Base-by-base conservation (phyloP, 35 echinoderm and acorn worm species). In the Amphiura filiformis region DNA sequence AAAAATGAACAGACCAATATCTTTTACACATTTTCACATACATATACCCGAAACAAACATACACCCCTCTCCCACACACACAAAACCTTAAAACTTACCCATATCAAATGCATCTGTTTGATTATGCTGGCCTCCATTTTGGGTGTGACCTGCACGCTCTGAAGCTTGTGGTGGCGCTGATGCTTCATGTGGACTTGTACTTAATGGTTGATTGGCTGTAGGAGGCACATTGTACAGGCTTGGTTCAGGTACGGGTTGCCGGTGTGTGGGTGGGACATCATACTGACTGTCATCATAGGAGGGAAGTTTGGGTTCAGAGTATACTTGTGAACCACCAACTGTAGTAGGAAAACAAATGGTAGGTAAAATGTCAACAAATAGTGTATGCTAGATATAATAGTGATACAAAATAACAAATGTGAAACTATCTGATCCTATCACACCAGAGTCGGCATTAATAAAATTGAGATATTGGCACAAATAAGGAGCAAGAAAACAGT, bases 71-170 rank as follows among this genome's bases (percentile, higher is more conserved):
- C n/a, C n/a, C n/a, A n/a, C n/a, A n/a, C n/a, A n/a, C n/a, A 47
- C 17, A 47, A 47, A 70, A 70, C 61, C 7, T 15, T 70, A 23
- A 11, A 5, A 70, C 87, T 81, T 81, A 89, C 87, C 78, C 87
- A 89, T 89, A 89, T 89, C 87, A 39, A 89, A 89, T 40, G 52
- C 47, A 57, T 89, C 87, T 35, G 39, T 35, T 13, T 83, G 81
- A 81, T n/a, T n/a, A n/a, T 41, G 37, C 39, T 56, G 81, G 30
- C 42, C 56, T 44, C 81, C 81, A 83, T 83, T 83, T 38, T 83
- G 81, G 39, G 79, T 81, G 11, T 40, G 37, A 28, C 79, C 79
- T 56, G 81, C 56, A 83, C 56, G 39, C 39, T 31, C 36, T 26
- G 38, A 34, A 40, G 31, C 35, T 81, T 37, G 80, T 40, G 35